Evolutionary conservation across 2,797 vertebrate genomes (phyloP), one percentile per base, ranked within the genome.

Genomic region (Cyprinella venusta): DNA sequence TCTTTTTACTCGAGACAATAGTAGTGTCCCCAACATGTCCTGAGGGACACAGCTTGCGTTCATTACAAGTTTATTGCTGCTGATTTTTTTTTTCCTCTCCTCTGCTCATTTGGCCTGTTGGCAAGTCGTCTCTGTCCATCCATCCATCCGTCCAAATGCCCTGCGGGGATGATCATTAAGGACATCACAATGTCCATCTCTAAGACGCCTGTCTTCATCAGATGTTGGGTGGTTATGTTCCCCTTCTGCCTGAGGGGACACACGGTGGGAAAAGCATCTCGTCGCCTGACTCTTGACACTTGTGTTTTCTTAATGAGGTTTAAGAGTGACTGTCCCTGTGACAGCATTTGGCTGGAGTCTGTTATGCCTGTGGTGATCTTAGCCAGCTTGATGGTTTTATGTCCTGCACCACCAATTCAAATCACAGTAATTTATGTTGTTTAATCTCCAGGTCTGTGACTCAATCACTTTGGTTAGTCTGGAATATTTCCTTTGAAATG

Each of bases 121-220:
- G 82, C 75, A 78, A 77, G 56, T 67, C 81, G 21, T 87, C 42
- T 75, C 76, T 67, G 79, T 85, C 79, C 80, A 84, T 81, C 89
- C 82, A 84, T 92, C 88, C 84, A 82, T 82, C 86, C 86, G 86
- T 81, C 81, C 70, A 85, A 82, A 80, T 85, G 85, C 87, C 84
- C 61, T 33, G 82, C 54, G 76, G 90, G 88, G 86, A 78, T 90
- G 54, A 70, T 91, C 89, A 92, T 91, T 91, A 90, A 88, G 81
- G 85, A 92, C 91, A 91, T 91, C 81, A 88, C 87, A 88, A 82
- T 84, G 78, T 83, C 87, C 88, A 80, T 86, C 88, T 91, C 91
- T 90, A 92, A 91, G 90, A 91, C 83, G 89, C 15, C 77, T 82
- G 79, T 83, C 78, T 45, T 87, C 79, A 76, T 83, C 33, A 69